These are phyloP conservation scores for Sycobia sp. DNA, from an alignment of 1,140 invertebrate species.

Conservation along the genomic window DNA sequence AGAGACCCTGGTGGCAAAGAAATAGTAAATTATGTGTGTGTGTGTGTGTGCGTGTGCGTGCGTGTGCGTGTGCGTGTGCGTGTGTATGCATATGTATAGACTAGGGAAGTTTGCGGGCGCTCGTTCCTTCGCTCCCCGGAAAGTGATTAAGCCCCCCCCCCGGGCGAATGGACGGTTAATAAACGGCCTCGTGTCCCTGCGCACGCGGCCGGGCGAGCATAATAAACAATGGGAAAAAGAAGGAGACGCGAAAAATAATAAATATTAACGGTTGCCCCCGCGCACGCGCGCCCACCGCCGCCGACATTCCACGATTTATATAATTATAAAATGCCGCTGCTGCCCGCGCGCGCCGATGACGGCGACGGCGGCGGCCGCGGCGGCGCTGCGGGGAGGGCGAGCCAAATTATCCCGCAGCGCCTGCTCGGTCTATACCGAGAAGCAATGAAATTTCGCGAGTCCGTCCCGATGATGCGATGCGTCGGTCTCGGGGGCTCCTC, in stretches of 20 bases:
- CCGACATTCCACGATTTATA: constrained; percentile 18
- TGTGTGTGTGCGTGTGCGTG: no score
- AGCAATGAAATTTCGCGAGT: constrained; percentile 26
- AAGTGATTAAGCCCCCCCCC: constrained; percentile 19
- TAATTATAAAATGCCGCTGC: constrained; percentile 22
- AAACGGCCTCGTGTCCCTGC: constrained; percentile 20
- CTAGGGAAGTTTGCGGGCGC: no score
- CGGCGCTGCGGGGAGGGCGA: not conserved
- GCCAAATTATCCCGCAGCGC: constrained; percentile 16
- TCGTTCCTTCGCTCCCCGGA: not conserved
- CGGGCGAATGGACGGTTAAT: not conserved
- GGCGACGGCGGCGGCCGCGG: no score
- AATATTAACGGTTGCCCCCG: constrained; percentile 20
- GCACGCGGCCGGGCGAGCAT: not conserved
- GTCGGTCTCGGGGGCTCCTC: not conserved
- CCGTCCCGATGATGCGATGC: no score
- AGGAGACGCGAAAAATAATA: constrained; percentile 22
- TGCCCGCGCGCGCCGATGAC: no score
- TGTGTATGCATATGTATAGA: no score
- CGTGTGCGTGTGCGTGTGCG: no score
- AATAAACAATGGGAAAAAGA: constrained; percentile 25
- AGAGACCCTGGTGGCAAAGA: no score
- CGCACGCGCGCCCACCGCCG: no score
- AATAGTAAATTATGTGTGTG: not conserved
- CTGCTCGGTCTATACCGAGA: constrained; percentile 18